Evolutionary conservation across 35 echinoderm and acorn worm genomes (phyloP).

Genomic region (Holothuria glaberrima): DNA sequence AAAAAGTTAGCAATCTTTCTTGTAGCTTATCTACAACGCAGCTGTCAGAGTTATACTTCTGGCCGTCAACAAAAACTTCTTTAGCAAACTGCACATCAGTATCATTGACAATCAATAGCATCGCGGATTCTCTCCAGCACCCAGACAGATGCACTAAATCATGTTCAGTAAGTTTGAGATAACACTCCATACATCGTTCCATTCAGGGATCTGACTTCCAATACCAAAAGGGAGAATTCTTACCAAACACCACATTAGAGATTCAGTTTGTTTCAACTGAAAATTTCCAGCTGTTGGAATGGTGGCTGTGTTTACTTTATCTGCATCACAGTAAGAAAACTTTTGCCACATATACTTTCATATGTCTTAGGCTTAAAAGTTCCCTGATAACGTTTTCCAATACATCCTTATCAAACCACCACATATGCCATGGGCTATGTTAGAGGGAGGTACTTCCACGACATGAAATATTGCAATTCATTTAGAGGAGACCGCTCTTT

Average conservation of each 20-base stretch:
- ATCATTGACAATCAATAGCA: no score
- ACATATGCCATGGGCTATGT: constrained; percentile 62
- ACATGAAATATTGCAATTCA: constrained; percentile 59
- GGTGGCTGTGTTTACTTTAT: constrained; percentile 61
- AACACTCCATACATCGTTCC: constrained; percentile 23
- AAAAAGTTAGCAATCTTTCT: no score
- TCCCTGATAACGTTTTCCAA: constrained; percentile 36
- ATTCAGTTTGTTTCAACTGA: constrained; percentile 63
- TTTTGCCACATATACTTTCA: constrained; percentile 8
- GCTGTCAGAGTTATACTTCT: no score
- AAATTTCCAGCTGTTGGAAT: constrained; percentile 24
- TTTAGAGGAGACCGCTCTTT: constrained; percentile 44
- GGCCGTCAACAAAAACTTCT: no score
- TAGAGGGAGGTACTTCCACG: constrained; percentile 40
- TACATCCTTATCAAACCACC: constrained; percentile 44
- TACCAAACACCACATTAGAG: constrained; percentile 59
- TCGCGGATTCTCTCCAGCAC: no score
- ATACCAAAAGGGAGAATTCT: constrained; percentile 45
- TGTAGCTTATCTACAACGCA: no score
- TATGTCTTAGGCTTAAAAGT: constrained; percentile 8
- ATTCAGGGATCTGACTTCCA: constrained; percentile 28
- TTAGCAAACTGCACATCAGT: no score
- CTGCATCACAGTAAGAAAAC: constrained; percentile 36
- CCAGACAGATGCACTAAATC: constrained; percentile 44
- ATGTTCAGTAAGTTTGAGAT: constrained; percentile 43